Evolutionary conservation across 2,113 vertebrate species (phyloP).

Genomic region (Cisticola juncidis): DNA sequence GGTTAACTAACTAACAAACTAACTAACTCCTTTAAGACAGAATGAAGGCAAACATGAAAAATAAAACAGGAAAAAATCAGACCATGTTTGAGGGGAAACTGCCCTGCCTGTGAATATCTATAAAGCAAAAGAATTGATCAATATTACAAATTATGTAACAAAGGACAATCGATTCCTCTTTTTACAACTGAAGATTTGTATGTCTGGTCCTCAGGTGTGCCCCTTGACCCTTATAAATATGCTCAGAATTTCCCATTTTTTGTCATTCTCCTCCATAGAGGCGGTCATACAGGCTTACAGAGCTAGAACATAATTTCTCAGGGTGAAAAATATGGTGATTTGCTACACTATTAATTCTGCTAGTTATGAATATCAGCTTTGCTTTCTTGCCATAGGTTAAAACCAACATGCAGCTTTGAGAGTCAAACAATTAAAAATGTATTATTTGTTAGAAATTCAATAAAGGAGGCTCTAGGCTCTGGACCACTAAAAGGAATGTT

Average conservation of each 20-base stretch:
- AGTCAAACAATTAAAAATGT: background rate
- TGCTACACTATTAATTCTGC: background rate
- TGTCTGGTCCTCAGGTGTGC: background rate
- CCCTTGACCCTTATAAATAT: background rate
- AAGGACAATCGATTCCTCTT: background rate
- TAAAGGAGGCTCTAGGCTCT: background rate
- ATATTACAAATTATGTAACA: background rate
- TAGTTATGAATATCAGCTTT: background rate
- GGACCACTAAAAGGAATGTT: background rate
- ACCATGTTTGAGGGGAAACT: background rate
- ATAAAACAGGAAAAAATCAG: background rate
- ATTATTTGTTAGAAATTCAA: constrained; percentile 5
- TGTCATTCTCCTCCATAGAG: background rate
- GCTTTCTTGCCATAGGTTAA: background rate
- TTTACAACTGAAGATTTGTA: background rate
- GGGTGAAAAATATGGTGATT: background rate
- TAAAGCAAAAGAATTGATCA: background rate
- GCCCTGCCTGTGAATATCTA: background rate
- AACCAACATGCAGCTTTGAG: background rate
- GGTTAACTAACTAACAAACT: no score
- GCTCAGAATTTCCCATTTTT: background rate
- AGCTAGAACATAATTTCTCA: background rate
- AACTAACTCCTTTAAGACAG: background rate
- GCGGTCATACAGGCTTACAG: background rate
- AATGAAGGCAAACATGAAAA: background rate